Evolutionary conservation across 2,113 vertebrate genomes (phyloP).

Genomic region (Engystomops pustulosus): DNA sequence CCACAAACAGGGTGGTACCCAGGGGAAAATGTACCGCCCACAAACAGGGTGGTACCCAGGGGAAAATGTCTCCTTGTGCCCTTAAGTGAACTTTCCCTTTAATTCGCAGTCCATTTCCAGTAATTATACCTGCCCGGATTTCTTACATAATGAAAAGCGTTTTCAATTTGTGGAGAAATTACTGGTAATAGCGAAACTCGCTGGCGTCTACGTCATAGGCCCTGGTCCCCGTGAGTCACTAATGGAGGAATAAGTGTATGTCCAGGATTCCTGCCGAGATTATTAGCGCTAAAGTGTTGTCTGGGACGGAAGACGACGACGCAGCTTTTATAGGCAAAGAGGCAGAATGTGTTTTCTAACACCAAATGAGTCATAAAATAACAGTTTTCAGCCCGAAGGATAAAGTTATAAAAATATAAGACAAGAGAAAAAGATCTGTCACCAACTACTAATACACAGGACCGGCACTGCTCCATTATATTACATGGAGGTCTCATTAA

Average conservation of each 20-base stretch:
- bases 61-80: too few relatives aligned
- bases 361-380: conserved; percentile 29
- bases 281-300: conserved; percentile 25
- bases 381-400: conserved; percentile 12
- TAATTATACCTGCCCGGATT: neutral
- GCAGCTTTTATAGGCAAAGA: neutral
- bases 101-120: neutral
- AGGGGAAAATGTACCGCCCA: too few relatives aligned
- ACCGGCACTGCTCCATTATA: neutral
- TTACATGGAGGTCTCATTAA: neutral
- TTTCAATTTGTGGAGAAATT: neutral
- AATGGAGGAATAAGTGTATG: conserved; percentile 8
- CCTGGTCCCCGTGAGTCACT: neutral
- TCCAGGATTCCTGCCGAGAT: conserved; percentile 31
- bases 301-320: neutral
- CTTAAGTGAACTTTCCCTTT: neutral
- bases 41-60: too few relatives aligned
- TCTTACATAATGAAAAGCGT: neutral
- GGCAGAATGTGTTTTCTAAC: conserved; percentile 21
- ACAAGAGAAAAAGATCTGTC: neutral
- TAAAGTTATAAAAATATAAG: conserved; percentile 4
- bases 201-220: neutral
- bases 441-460: neutral
- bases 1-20: too few relatives aligned
- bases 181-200: neutral